Base-by-base conservation (phyloP, 2,113 vertebrate genomes). In the Oncorhynchus keta region DNA sequence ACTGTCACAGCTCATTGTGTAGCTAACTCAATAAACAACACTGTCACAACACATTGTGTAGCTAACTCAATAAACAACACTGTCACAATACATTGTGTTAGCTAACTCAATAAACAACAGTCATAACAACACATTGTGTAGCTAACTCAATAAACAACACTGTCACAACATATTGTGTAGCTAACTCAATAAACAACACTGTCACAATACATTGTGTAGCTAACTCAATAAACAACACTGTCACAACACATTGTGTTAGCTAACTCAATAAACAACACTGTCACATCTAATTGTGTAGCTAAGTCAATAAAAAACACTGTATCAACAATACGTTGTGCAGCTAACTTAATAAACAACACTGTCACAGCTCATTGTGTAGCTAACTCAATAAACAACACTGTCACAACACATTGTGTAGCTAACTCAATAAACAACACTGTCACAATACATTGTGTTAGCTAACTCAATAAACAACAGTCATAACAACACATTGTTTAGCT, bases 391-490 rank as follows among this genome's bases (percentile, higher is more conserved):
- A 89, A 84, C 79, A 80, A 67, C 81, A 3, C 2, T 83, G 86
- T 87, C 83, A 83, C 78, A 80, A 78, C 79, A 28, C 26, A 6
- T 73, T 65, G 67, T 70, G 75, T 26, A 57, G 61, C 70, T 83
- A 83, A 92, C 81, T 85, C 68, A 89, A 85, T 73, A 86, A 89
- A 84, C 79, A 80, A 67, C 81, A 3, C 2, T 83, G 86, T 87
- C 83, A 84, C 79, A 81, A 78, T 80, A 79, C 30, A 8, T 73
- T 65, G 69, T 70, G 76, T 26, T 26, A 57, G 24, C 24, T 26
- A 26, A 26, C 24, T 26, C 26, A 26, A n/a, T n/a, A n/a, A 26
- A 26, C 26, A 26, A 26, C 26, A 26, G 26, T 26, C 1, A n/a
- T n/a, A n/a, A 26, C 26, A 26, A 26, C 1, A 26, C 26, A 26